Evolutionary conservation across 2,113 vertebrate genomes (phyloP), one percentile per base, ranked within the genome.

Genomic region (Bufo gargarizans): DNA sequence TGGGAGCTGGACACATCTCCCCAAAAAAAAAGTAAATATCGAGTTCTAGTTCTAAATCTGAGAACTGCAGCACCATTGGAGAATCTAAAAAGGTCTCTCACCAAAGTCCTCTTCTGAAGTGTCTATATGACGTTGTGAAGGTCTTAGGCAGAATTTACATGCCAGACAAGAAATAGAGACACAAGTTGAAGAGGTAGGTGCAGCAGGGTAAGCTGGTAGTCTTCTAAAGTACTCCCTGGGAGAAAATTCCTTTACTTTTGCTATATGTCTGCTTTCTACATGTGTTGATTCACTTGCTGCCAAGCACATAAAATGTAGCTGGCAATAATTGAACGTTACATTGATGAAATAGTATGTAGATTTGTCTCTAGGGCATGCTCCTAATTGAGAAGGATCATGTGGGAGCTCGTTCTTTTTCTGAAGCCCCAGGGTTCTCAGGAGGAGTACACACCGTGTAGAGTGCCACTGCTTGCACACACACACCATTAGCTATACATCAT

Each of bases 381-480:
- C 86, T 89, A 89, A 90, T 77, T 84, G 82, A 16, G 45, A 71
- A 86, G 89, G 58, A 91, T 93, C 93, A 17, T 92, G 93, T 92
- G 92, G 90, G 89, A 82, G 92, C 94, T 92, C 10, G 89, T 90
- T 90, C 59, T 71, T 14, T 53, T 83, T 69, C 47, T 50, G 58
- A 80, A 65, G 91, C 94, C 91, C 1, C 67, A 90, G 79, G 93
- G 55, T 80, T 22, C 78, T 80, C 55, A 33, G 78, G 78, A 80
- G 78, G 78, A 93, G 91, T 69, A 72, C 71, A 90, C 67, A 90
- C 90, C 86, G 91, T 92, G 89, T 91, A 90, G 91, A 86, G 88
- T 86, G 84, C 91, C 86, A 11, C 77, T 91, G 82, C 90, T 82
- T 84, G 90, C 93, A 92, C 92, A 92, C 92, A 92, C 93, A 92